A percentile compares a stretch with the other conserved stretches of the same genome.
phyloP scores from a whole-genome alignment of 2,797 vertebrate species.

The Molossus molossus region DNA sequence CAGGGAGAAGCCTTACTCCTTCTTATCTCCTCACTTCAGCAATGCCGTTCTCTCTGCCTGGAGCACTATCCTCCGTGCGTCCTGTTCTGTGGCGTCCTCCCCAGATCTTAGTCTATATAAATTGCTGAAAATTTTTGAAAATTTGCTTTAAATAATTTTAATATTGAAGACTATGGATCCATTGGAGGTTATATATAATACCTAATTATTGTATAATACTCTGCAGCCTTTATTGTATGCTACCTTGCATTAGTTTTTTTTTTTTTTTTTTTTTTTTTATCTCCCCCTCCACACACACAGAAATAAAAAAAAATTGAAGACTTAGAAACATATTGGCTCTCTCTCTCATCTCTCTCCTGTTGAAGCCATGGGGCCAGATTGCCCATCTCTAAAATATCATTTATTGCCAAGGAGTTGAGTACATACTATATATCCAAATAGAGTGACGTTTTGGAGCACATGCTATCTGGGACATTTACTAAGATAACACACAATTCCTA shows the following conservation, averaged over 20 bases:
- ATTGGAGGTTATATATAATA: constrained; percentile 29
- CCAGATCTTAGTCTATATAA: not conserved
- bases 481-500: not conserved
- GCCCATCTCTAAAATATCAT: constrained; percentile 24
- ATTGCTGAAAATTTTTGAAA: constrained; percentile 16
- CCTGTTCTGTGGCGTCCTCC: not conserved
- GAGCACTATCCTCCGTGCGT: not conserved
- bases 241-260: not conserved
- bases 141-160: not conserved
- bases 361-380: not conserved
- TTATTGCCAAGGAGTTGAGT: not conserved
- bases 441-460: not conserved
- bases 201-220: constrained; percentile 3
- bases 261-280: too few species aligned
- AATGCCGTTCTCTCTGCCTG: not conserved
- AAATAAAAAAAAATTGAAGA: not conserved
- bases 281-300: not conserved
- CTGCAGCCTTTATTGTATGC: not conserved
- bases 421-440: constrained; percentile 44
- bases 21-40: not conserved
- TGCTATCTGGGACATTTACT: constrained; percentile 18
- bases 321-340: not conserved
- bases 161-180: not conserved
- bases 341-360: not conserved
- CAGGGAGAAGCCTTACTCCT: not conserved